phyloP scores from a whole-genome alignment of 2,797 vertebrate species.

The Pagetopsis macropterus region DNA sequence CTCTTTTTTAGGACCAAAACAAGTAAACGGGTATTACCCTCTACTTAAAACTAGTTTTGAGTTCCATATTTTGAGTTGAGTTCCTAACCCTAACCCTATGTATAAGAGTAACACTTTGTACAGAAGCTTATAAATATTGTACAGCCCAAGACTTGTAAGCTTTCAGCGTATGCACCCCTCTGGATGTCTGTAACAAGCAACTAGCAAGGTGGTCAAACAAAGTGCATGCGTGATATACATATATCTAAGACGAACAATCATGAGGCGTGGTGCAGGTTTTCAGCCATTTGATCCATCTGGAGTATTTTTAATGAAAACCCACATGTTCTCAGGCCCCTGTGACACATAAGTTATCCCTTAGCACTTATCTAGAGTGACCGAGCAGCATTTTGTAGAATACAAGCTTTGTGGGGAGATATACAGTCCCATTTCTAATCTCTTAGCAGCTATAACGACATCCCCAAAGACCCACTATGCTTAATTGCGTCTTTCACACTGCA shows the following conservation, averaged over 20 bases:
- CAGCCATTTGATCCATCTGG: not conserved
- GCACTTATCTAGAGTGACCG: constrained; percentile 24
- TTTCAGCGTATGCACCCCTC: not conserved
- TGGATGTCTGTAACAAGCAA: constrained; percentile 12
- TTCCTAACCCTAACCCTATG: too few species aligned
- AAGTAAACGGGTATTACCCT: constrained; percentile 5
- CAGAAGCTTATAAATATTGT: constrained; percentile 20
- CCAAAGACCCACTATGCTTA: constrained; percentile 51
- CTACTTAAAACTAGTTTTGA: constrained; percentile 2
- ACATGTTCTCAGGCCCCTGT: constrained; percentile 5
- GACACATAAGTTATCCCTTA: constrained; percentile 6
- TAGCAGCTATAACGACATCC: constrained; percentile 41
- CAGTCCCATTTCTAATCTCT: constrained; percentile 47
- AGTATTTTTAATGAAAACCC: constrained; percentile 22
- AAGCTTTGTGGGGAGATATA: constrained; percentile 38
- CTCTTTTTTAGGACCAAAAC: not conserved
- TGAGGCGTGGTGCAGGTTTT: not conserved
- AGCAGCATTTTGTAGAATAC: constrained; percentile 23
- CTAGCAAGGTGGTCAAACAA: constrained; percentile 18
- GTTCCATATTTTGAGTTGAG: not conserved
- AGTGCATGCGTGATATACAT: not conserved
- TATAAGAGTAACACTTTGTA: not conserved
- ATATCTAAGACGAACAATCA: not conserved
- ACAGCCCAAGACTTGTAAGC: constrained; percentile 2
- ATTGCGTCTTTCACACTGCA: constrained; percentile 55